Evolutionary conservation across 1,140 invertebrate genomes (phyloP).

Genomic region (Bombus breviceps): DNA sequence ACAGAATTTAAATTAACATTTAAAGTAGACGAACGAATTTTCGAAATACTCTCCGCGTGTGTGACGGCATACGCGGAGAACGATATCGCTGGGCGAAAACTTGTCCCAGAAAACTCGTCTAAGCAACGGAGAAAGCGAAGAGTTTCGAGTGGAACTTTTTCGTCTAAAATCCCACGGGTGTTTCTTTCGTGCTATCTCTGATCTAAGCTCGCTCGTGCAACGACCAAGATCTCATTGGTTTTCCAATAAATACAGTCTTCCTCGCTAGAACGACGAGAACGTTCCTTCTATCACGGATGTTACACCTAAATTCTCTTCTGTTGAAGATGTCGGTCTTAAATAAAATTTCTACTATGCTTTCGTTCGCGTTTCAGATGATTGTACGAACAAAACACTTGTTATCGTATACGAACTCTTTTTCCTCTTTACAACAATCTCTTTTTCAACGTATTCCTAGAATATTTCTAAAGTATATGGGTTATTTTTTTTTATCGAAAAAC

Average conservation of each 20-base stretch:
- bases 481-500: neutral
- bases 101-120: slow-evolving; percentile 46
- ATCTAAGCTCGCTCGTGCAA: slow-evolving; percentile 49
- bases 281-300: neutral
- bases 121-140: slow-evolving; percentile 39
- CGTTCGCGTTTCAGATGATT: neutral
- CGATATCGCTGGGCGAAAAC: neutral
- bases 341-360: neutral
- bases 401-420: neutral
- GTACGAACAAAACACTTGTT: neutral
- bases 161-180: slow-evolving; percentile 59
- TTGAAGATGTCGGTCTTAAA: neutral
- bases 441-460: neutral
- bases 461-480: neutral
- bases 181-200: slow-evolving; percentile 50
- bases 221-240: slow-evolving; percentile 56
- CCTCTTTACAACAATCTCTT: neutral
- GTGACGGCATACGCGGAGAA: neutral
- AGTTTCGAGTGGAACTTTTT: slow-evolving; percentile 62
- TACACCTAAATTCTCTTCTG: neutral
- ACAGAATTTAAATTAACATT: slow-evolving; percentile 45
- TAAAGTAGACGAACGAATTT: slow-evolving; percentile 26
- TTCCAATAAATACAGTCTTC: slow-evolving; percentile 51
- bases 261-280: slow-evolving; percentile 2
- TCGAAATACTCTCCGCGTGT: slow-evolving; percentile 25